Conservation (phyloP, 2,113 vertebrate species). For the Nanorana parkeri region DNA sequence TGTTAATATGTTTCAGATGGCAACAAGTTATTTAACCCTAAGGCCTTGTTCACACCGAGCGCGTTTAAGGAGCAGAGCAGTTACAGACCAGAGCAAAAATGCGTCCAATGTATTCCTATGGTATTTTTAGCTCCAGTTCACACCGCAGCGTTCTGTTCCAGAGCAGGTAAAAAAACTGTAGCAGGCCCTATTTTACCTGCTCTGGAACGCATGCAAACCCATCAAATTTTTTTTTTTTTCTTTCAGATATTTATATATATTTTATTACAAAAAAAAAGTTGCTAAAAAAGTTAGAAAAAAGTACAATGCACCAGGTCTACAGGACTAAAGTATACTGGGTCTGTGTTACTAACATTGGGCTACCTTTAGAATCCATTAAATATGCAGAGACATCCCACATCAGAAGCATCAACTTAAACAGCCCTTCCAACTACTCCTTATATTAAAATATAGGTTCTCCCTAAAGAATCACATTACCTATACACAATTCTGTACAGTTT, state of each 20-base stretch:
- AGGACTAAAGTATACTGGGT: slow-evolving; percentile 77
- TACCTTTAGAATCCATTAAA: slow-evolving; percentile 82
- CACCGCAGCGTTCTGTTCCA: too few species aligned
- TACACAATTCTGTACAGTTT: slow-evolving; percentile 90
- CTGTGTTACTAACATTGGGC: slow-evolving; percentile 66
- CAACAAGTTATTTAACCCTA: too few species aligned
- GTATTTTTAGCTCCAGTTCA: too few species aligned
- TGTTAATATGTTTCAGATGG: too few species aligned
- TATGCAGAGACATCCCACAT: slow-evolving; percentile 81
- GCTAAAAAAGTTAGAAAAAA: slow-evolving; percentile 74
- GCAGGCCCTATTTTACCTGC: too few species aligned
- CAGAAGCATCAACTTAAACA: slow-evolving; percentile 67
- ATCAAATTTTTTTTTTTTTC: too few species aligned
- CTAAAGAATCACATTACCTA: slow-evolving; percentile 81
- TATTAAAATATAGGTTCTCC: slow-evolving; percentile 81
- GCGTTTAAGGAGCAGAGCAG: too few species aligned
- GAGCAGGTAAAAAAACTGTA: too few species aligned
- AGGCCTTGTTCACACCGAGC: too few species aligned
- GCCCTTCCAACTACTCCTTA: slow-evolving; percentile 75
- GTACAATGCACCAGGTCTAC: slow-evolving; percentile 80
- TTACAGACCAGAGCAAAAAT: too few species aligned
- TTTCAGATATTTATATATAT: slow-evolving; percentile 82
- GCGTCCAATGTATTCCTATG: too few species aligned
- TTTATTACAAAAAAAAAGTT: slow-evolving; percentile 90
- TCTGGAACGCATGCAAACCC: too few species aligned